Conservation (phyloP, 2,888 invertebrate species). For the Drosophila hamatofila region DNA sequence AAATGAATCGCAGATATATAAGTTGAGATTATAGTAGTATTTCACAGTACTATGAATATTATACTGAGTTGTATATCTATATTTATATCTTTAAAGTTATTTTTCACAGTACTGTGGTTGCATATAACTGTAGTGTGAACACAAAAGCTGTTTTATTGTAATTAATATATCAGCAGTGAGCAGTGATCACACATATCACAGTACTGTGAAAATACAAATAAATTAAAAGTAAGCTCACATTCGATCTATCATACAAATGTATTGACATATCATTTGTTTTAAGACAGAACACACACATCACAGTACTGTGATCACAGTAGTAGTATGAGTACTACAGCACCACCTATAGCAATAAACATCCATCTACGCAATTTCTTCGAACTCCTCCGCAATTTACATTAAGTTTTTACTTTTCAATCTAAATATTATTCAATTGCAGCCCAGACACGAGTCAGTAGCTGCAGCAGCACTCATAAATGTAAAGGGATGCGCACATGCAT, state of each 20-base stretch:
- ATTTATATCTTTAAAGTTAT: no score
- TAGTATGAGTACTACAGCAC: no score
- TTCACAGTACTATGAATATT: no score
- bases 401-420: constrained; percentile 2
- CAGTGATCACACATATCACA: no score
- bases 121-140: background rate
- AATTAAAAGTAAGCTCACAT: no score
- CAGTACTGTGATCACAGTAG: background rate
- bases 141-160: background rate
- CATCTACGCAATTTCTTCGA: background rate
- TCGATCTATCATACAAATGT: background rate
- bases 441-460: constrained; percentile 1
- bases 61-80: no score
- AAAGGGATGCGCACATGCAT: constrained; percentile 26
- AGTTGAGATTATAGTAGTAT: background rate
- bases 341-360: background rate
- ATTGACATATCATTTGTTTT: background rate
- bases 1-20: background rate
- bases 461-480: constrained; percentile 7
- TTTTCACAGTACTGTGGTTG: no score
- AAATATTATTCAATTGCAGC: constrained; percentile 26
- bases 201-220: background rate
- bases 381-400: background rate
- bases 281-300: background rate
- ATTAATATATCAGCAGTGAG: background rate